phyloP scores from a whole-genome alignment of 2,113 vertebrate genomes.

The Dasyurus viverrinus region DNA sequence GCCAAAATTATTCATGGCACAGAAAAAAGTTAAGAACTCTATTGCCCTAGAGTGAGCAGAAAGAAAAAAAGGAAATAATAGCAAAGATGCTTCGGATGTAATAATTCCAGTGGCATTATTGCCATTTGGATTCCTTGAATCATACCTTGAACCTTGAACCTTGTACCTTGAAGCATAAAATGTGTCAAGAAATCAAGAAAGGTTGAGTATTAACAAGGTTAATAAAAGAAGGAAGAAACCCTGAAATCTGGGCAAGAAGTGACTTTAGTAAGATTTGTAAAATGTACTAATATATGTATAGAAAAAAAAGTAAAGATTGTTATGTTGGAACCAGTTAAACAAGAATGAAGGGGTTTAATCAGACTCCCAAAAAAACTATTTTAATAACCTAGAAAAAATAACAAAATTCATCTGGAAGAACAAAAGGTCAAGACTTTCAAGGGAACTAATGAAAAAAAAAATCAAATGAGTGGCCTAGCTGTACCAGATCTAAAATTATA shows the following conservation, averaged over 20 bases:
- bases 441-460: too few relatives aligned
- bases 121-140: too few relatives aligned
- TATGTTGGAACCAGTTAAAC: background rate
- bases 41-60: background rate
- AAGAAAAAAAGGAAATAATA: background rate
- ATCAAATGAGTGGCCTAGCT: too few relatives aligned
- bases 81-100: background rate
- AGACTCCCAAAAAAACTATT: too few relatives aligned
- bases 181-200: background rate
- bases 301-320: background rate
- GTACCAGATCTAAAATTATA: too few relatives aligned
- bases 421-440: too few relatives aligned
- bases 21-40: background rate
- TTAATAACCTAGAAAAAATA: too few relatives aligned
- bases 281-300: background rate
- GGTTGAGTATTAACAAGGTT: background rate
- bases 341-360: background rate
- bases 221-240: background rate
- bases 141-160: too few relatives aligned
- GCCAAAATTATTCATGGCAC: background rate
- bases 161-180: background rate
- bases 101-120: background rate
- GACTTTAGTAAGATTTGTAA: conserved; percentile 27
- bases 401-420: too few relatives aligned
- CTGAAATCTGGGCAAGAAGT: background rate